Evolutionary conservation across 2,113 vertebrate genomes (phyloP).

Genomic region (Cisticola juncidis): DNA sequence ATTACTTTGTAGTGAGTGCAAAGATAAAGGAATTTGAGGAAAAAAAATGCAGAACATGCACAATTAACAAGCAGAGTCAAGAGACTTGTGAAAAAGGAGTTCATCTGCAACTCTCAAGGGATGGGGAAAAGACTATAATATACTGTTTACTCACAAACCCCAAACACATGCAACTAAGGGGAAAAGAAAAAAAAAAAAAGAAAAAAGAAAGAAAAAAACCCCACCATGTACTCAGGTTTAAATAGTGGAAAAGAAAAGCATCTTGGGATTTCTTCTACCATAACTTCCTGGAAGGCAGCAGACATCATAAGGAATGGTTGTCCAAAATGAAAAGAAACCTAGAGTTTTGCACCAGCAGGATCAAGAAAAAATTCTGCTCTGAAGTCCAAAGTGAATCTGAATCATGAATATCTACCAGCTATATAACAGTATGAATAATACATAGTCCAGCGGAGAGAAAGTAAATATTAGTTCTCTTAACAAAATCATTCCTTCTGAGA

Average conservation of each 20-base stretch:
- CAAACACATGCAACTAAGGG: fast-evolving
- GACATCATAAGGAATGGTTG: not conserved
- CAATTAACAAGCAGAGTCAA: not conserved
- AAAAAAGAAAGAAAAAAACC: no score
- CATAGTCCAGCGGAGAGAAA: conserved; percentile 21
- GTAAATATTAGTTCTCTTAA: conserved; percentile 27
- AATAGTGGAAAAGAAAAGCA: not conserved
- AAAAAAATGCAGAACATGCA: not conserved
- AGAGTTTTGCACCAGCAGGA: not conserved
- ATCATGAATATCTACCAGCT: not conserved
- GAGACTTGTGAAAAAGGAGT: not conserved
- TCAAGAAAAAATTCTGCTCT: not conserved
- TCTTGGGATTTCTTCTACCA: not conserved
- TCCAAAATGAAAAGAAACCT: not conserved
- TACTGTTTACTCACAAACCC: not conserved
- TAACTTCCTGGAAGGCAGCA: not conserved
- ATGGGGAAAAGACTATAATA: fast-evolving
- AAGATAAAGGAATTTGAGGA: not conserved
- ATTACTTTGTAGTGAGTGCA: not conserved
- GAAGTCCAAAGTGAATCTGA: not conserved
- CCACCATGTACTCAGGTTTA: not conserved
- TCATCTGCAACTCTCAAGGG: not conserved
- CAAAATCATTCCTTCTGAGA: not conserved
- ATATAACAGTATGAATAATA: not conserved
- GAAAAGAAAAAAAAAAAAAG: not conserved